Base-by-base conservation (phyloP, 2,888 invertebrate species). In the Homarus gammarus region DNA sequence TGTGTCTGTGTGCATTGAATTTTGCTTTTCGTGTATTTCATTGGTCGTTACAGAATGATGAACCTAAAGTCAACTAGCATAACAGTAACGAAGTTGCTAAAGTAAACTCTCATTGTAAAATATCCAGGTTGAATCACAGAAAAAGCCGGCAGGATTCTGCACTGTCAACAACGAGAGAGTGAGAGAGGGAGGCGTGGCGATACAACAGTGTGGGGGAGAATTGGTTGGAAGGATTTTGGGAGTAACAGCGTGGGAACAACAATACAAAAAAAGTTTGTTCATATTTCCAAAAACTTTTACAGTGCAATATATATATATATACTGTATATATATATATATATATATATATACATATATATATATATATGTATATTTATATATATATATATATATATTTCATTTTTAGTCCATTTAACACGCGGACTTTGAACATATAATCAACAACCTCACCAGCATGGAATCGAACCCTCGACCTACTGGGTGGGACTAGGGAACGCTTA, bases 281-380 rank as follows among this genome's bases (percentile, higher is more conserved):
- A 44, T 8, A 5, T 44, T 44, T 44, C 12, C 68, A 33, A 0
- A 68, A 0, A 68, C 8, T 18, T 1, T 0, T 1, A 68, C 33
- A 18, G 12, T 31, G 10, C 1, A 33, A n/a, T n/a, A n/a, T n/a
- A n/a, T n/a, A n/a, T n/a, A n/a, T n/a, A n/a, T n/a, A n/a, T n/a
- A n/a, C n/a, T n/a, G n/a, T n/a, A n/a, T n/a, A n/a, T n/a, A n/a
- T n/a, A n/a, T n/a, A n/a, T n/a, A n/a, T n/a, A n/a, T 68, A 68
- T 68, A 68, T 68, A 2, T 68, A 68, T 68, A 44, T 44, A 44
- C 44, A 44, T 44, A 68, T 68, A 68, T 68, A 68, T 68, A 68
- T 68, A 68, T 68, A 68, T 68, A 68, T 68, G 68, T 68, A 68
- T 68, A 68, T 68, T 68, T 68, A 6, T 68, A 68, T 68, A 68